A percentile compares a stretch with the other conserved stretches of the same genome.
These are phyloP conservation scores for Gobius niger DNA, from an alignment of 2,113 vertebrate genomes.

Conservation along the genomic window DNA sequence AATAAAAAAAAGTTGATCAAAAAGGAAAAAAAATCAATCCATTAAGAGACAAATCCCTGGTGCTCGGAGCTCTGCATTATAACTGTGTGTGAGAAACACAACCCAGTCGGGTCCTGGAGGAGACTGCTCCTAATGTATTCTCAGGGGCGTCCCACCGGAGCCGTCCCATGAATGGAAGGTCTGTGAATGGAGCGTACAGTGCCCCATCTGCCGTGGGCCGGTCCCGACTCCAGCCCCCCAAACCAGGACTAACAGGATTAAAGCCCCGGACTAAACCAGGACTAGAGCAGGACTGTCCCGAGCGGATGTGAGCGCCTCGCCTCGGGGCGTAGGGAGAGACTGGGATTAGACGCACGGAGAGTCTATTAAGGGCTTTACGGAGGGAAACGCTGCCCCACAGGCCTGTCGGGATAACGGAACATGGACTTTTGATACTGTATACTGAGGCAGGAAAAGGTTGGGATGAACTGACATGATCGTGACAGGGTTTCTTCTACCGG, in stretches of 20 bases:
- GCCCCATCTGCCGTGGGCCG: constrained; percentile 3
- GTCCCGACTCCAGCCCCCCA: constrained; percentile 19
- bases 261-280: background rate
- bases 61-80: too few relatives aligned
- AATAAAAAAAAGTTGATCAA: too few relatives aligned
- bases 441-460: too few relatives aligned
- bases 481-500: too few relatives aligned
- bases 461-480: too few relatives aligned
- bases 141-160: background rate
- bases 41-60: too few relatives aligned
- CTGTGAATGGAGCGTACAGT: background rate
- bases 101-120: background rate
- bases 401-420: too few relatives aligned
- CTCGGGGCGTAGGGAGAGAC: background rate
- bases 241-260: constrained; percentile 80
- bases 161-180: background rate
- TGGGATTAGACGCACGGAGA: background rate
- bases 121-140: background rate
- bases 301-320: background rate
- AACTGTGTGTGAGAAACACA: background rate
- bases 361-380: background rate
- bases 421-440: too few relatives aligned
- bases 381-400: background rate
- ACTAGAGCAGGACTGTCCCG: background rate
- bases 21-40: too few relatives aligned